Evolutionary conservation across 2,113 vertebrate species (phyloP), one percentile per base, ranked within the genome.

Genomic region (Hippoglossus stenolepis): DNA sequence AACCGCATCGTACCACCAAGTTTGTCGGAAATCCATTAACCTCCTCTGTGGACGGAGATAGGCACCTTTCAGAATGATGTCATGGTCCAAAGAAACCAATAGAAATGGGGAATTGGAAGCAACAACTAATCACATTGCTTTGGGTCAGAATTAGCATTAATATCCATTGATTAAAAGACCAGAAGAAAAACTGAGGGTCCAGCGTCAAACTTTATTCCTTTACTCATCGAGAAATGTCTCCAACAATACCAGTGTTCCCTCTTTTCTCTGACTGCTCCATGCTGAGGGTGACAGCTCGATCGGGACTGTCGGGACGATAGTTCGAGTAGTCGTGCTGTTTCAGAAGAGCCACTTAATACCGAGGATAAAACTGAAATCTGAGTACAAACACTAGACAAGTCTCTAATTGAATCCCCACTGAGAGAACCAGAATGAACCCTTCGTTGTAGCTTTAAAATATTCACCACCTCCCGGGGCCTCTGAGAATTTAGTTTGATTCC

Each of bases 401-500:
- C 51, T 77, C 26, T 81, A 64, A 75, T 79, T 60, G 63, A 60
- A 75, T 77, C 61, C 45, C 67, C 14, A 18, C 9, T 12, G 35
- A 6, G 28, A 61, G 38, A 62, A 79, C 57, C 62, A 20, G 35
- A 40, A 26, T 70, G 51, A 71, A 70, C 67, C 78, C 69, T 64
- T 38, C 73, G 51, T 47, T 65, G 28, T 54, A 49, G 24, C 31
- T 77, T 75, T 82, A 51, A 76, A 70, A 75, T 64, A 86, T 75
- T 74, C 23, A 79, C 53, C n/a, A 23, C 28, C 23, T 62, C 56
- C 71, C 49, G 40, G 24, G 28, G 57, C 53, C 47, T 73, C 17
- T 14, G 57, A 77, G 24, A 80, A 75, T 70, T 75, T 68, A 26
- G 65, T 82, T 45, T 73, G 58, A 78, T 69, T 77, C 67, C 66